phyloP scores from a whole-genome alignment of 1,140 invertebrate species.

The Monochamus saltuarius region DNA sequence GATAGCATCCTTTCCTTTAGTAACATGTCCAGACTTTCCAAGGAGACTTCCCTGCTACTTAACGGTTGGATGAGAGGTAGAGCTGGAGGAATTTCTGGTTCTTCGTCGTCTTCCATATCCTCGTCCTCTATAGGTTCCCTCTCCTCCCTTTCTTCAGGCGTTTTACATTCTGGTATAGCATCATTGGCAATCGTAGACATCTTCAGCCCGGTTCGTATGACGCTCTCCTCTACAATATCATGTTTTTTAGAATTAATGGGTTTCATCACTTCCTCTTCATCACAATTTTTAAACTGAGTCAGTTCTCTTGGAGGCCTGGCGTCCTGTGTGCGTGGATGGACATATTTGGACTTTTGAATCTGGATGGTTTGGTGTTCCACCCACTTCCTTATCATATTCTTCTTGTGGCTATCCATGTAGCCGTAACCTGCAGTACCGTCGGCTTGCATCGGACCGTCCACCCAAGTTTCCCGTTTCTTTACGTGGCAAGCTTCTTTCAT shows the following conservation, averaged over 20 bases:
- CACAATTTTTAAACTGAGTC: slow-evolving; percentile 63
- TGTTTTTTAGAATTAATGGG: slow-evolving; percentile 53
- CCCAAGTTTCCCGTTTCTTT: slow-evolving; percentile 87
- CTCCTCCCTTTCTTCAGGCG: slow-evolving; percentile 48
- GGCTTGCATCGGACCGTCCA: slow-evolving; percentile 80
- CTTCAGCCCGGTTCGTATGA: slow-evolving; percentile 60
- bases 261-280: slow-evolving; percentile 56
- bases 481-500: slow-evolving; percentile 72
- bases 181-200: slow-evolving; percentile 26
- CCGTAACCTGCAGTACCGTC: slow-evolving; percentile 65
- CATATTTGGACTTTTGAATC: slow-evolving; percentile 61
- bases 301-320: slow-evolving; percentile 61
- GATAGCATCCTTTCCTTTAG: slow-evolving; percentile 64
- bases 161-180: slow-evolving; percentile 42
- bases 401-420: slow-evolving; percentile 89
- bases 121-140: slow-evolving; percentile 46
- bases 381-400: slow-evolving; percentile 91
- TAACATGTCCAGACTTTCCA: slow-evolving; percentile 73
- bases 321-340: slow-evolving; percentile 50
- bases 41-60: slow-evolving; percentile 74
- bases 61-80: slow-evolving; percentile 72
- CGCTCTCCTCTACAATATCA: slow-evolving; percentile 58
- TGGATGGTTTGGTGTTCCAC: slow-evolving; percentile 87
- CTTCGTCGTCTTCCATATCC: slow-evolving; percentile 68
- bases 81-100: slow-evolving; percentile 73